Evolutionary conservation across 2,113 vertebrate genomes (phyloP).

Genomic region (Larimichthys polyactis): DNA sequence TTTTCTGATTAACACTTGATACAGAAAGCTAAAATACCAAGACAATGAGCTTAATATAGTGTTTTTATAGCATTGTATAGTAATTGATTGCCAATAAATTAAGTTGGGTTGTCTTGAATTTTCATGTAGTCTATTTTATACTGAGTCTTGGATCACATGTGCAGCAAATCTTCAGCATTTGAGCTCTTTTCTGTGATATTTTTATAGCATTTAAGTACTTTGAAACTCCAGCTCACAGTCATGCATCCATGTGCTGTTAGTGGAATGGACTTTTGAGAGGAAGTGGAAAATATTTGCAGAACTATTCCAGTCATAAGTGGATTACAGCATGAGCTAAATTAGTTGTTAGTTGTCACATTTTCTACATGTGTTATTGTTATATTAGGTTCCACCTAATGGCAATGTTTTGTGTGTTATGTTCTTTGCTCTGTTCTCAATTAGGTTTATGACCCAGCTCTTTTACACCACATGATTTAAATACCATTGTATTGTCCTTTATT

Average conservation of each 20-base stretch:
- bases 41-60: not conserved
- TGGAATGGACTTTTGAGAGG: conserved; percentile 38
- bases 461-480: conserved; percentile 33
- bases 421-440: conserved; percentile 43
- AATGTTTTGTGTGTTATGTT: conserved; percentile 21
- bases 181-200: not conserved
- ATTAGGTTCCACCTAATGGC: conserved; percentile 18
- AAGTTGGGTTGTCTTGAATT: not conserved
- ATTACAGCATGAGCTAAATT: conserved; percentile 48
- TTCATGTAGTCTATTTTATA: not conserved
- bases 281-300: conserved; percentile 65
- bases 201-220: not conserved
- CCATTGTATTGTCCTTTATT: conserved; percentile 7
- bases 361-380: conserved; percentile 29
- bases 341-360: conserved; percentile 49
- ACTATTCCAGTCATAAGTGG: conserved; percentile 51
- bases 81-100: not conserved
- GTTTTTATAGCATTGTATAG: too few relatives aligned
- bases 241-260: conserved; percentile 9
- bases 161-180: not conserved
- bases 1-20: not conserved
- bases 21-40: not conserved
- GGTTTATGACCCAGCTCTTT: conserved; percentile 24
- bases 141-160: not conserved
- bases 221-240: conserved; percentile 10